Base-by-base conservation (phyloP, 1,140 invertebrate genomes). In the Apocrypta bakeri region DNA sequence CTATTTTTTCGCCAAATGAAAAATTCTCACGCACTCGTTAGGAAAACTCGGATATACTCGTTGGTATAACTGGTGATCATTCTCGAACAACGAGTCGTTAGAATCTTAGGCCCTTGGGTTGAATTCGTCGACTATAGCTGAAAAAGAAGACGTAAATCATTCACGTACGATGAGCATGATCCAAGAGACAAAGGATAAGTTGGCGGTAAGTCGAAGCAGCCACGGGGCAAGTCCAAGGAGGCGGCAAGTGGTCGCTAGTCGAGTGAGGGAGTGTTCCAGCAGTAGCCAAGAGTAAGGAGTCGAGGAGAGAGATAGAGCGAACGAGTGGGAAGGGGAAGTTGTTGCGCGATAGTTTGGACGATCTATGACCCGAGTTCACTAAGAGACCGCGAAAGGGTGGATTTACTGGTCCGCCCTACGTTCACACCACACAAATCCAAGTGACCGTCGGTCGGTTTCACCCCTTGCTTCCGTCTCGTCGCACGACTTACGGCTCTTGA, bases 401-500 rank as follows among this genome's bases (percentile, higher is more conserved):
- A 91, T 92, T 92, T 91, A 91, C 90, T 90, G 87, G 90, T 90
- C 88, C 88, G 87, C 85, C 85, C 89, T 84, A 87, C 88, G 88
- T 91, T 91, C 88, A 90, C 91, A 92, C 90, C 88, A 91, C 91
- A 91, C 90, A 91, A 91, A 92, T 92, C 86, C 90, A 91, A 90
- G 90, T 91, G 90, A 91, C 90, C 90, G 89, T 88, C 86, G 86
- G 86, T 87, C 86, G 85, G 86, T 87, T 85, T 87, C 84, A 79
- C 82, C 85, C 75, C 84, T 56, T 87, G 84, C 85, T 85, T 85
- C 83, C 85, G 86, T 88, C 85, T 86, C 85, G 82, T 74, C 85
- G 81, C 84, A 85, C 87, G 87, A 90, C 89, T 90, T 88, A 88
- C 87, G 87, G 85, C 85, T 86, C 87, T 86, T 82, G 84, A 90